Evolutionary conservation across 64 coral and sea anemone genomes (phyloP), one percentile per base, ranked within the genome.

Genomic region (Stichodactyla helianthus): DNA sequence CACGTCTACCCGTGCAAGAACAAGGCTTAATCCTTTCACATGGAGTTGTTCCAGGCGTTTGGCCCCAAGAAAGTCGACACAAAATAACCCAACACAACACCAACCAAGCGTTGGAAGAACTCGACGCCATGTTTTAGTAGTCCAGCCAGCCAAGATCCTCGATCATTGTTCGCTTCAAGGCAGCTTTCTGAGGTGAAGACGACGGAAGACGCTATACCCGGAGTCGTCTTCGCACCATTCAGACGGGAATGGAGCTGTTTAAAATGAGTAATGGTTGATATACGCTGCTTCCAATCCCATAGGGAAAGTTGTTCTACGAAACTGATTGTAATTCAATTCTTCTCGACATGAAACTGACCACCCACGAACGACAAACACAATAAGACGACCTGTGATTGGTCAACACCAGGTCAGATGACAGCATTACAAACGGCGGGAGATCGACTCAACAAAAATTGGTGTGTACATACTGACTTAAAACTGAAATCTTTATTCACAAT

Each of bases 261-360:
- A 20, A 7, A 81, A 51, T 27, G 68, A 11, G 68, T n/a, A 74
- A 74, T 74, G 68, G 68, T 74, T 74, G 68, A 74, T 74, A 74
- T 74, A 74, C 20, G 68, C 68, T 74, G 22, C 68, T 74, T 74
- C 25, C 68, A 74, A 51, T 81, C 51, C 78, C 78, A 81, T 81
- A 52, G 78, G 78, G 78, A 81, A 81, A 52, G 50, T 53, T 52
- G 50, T 20, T 81, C 50, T 51, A 81, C 78, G 78, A 81, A 81
- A 52, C 78, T 71, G 82, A 65, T 80, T 90, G 89, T 85, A 90
- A 90, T 90, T 86, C 82, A 90, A 90, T 84, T 83, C 89, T 70
- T 85, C 83, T 71, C 82, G 89, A 86, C 89, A 86, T 86, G 89
- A 90, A 90, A 90, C 89, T 90, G 89, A 90, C 89, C 89, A 90